Conservation (phyloP, 1,140 invertebrate species). For the Gryon sp. region DNA sequence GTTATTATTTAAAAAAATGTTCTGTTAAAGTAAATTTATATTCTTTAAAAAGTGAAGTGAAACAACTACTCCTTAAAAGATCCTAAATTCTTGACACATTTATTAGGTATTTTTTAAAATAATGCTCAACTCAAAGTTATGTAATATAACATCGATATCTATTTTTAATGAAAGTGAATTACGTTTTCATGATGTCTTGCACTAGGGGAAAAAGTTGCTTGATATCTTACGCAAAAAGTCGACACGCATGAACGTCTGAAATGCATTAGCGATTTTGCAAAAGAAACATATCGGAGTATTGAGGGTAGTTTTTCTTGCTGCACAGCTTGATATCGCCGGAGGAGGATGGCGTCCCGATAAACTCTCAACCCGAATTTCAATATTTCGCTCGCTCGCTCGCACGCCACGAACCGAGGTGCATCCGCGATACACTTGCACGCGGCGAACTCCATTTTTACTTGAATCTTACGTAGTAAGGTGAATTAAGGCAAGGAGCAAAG, state of each 20-base stretch:
- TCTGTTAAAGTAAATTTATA: background rate
- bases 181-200: slow-evolving; percentile 23
- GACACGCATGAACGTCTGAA: slow-evolving; percentile 48
- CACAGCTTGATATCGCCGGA: slow-evolving; percentile 20
- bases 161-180: slow-evolving; percentile 22
- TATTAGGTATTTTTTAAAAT: too few species aligned
- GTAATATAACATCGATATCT: slow-evolving; percentile 7
- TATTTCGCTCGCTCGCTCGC: slow-evolving; percentile 63
- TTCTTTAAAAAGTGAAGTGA: too few species aligned
- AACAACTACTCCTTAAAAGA: too few species aligned
- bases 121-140: too few species aligned
- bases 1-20: too few species aligned
- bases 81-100: too few species aligned
- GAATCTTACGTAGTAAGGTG: slow-evolving; percentile 48
- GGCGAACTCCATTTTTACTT: slow-evolving; percentile 53
- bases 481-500: slow-evolving; percentile 53
- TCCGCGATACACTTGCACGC: slow-evolving; percentile 48
- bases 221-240: slow-evolving; percentile 24
- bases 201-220: slow-evolving; percentile 7
- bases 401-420: slow-evolving; percentile 31
- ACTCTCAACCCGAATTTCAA: slow-evolving; percentile 67
- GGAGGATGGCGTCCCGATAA: slow-evolving; percentile 59
- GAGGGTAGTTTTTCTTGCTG: slow-evolving; percentile 47
- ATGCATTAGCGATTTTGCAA: slow-evolving; percentile 53
- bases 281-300: slow-evolving; percentile 59